These are phyloP conservation scores for Caenorhabditis sp. DNA, from an alignment of 2,888 invertebrate genomes.

Conservation along the genomic window DNA sequence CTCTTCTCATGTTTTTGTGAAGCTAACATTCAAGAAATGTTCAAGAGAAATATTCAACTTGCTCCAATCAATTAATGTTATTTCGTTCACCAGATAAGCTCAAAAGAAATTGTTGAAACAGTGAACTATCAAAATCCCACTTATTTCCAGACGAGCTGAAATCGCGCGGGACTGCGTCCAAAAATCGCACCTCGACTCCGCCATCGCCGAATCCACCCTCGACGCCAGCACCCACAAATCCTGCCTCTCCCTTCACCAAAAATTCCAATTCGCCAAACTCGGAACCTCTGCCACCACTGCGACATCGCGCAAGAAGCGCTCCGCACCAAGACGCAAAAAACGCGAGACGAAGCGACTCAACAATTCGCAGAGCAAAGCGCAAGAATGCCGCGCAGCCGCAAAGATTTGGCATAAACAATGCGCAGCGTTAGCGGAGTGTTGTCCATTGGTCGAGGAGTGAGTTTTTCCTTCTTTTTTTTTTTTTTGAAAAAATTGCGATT, in stretches of 20 bases:
- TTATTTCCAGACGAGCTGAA: conserved; percentile 29
- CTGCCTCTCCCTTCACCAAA: conserved; percentile 28
- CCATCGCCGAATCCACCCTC: conserved; percentile 35
- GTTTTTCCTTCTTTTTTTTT: conserved; percentile 9
- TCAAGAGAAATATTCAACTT: too few relatives aligned
- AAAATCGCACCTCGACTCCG: conserved; percentile 26
- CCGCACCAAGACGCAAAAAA: conserved; percentile 14
- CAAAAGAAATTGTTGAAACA: too few relatives aligned
- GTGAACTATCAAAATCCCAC: too few relatives aligned
- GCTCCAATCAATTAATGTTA: too few relatives aligned
- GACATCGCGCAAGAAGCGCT: not conserved
- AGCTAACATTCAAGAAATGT: too few relatives aligned
- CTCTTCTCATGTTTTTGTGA: too few relatives aligned
- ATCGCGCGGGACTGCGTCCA: conserved; percentile 41
- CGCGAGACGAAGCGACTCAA: conserved; percentile 14
- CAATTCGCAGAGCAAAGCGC: conserved; percentile 10
- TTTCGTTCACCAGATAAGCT: too few relatives aligned
- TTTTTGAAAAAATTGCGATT: too few relatives aligned
- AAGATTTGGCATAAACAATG: conserved; percentile 52
- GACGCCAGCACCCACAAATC: conserved; percentile 20
- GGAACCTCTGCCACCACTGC: conserved; percentile 6
- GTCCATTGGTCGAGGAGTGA: conserved; percentile 45
- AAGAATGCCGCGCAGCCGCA: conserved; percentile 41
- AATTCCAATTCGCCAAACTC: conserved; percentile 31
- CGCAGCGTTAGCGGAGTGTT: conserved; percentile 46